These are phyloP conservation scores for Podabrus alpinus DNA, from an alignment of 2,888 invertebrate species.

Conservation along the genomic window DNA sequence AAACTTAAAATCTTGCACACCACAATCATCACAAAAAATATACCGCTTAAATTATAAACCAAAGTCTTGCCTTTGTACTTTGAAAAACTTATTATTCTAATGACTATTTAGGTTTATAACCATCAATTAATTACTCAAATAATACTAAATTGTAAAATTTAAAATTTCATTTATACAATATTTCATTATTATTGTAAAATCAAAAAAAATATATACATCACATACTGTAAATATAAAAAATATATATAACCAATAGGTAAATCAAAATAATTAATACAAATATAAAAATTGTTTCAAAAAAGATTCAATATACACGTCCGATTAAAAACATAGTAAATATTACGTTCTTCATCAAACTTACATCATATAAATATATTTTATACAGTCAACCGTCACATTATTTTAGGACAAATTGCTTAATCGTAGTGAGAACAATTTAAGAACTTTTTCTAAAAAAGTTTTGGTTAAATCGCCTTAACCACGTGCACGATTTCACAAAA, in stretches of 20 bases:
- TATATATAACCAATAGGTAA: not conserved
- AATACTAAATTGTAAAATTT: not conserved
- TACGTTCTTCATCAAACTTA: not conserved
- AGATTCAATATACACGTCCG: not conserved
- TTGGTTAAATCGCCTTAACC: not conserved
- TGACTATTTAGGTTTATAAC: not conserved
- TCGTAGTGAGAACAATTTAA: not conserved
- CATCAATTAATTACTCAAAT: not conserved
- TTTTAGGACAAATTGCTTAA: not conserved
- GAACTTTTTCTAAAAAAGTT: not conserved
- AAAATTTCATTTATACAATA: not conserved
- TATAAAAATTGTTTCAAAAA: not conserved
- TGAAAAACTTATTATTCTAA: not conserved
- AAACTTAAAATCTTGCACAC: not conserved
- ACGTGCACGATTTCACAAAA: not conserved
- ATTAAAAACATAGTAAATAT: not conserved
- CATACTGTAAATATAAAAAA: not conserved
- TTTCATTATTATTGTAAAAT: not conserved
- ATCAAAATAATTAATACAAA: not conserved
- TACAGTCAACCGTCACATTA: not conserved
- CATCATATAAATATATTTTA: not conserved
- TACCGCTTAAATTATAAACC: not conserved
- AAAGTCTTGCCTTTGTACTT: not conserved
- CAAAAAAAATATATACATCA: not conserved
- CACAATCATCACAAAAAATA: not conserved